Conservation (phyloP, 2,888 invertebrate species). For the Neoscelio sp. region DNA sequence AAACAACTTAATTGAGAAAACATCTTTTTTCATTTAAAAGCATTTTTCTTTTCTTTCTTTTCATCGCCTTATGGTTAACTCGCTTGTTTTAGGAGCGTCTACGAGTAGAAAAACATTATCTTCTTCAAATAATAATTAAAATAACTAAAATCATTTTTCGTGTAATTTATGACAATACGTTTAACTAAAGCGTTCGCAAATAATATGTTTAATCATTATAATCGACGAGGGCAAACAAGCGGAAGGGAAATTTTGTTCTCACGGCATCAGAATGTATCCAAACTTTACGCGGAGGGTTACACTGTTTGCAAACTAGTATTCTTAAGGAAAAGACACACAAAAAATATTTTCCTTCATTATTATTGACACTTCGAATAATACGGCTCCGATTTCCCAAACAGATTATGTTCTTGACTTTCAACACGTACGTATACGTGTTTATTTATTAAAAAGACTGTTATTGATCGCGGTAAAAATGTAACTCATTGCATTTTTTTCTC, state of each 20-base stretch:
- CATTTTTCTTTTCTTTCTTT: no score
- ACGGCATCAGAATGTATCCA: constrained; percentile 26
- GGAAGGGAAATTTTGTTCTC: constrained; percentile 40
- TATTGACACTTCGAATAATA: constrained; percentile 47
- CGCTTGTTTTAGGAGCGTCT: no score
- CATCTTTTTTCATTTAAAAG: no score
- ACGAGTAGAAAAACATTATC: no score
- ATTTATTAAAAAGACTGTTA: constrained; percentile 29
- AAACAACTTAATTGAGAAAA: no score
- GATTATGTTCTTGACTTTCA: constrained; percentile 12
- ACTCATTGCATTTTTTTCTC: constrained; percentile 32
- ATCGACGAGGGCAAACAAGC: neutral
- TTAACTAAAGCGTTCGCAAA: no score
- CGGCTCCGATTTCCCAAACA: constrained; percentile 12
- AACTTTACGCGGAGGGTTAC: constrained; percentile 17
- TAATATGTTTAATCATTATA: neutral
- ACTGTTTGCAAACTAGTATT: constrained; percentile 47
- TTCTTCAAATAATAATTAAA: constrained; percentile 16
- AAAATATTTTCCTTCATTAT: constrained; percentile 52
- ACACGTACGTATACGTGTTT: constrained; percentile 39
- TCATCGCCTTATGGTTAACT: no score
- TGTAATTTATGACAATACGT: no score
- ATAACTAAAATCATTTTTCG: no score
- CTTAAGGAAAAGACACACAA: constrained; percentile 2
- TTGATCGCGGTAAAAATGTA: constrained; percentile 36